These are phyloP conservation scores for Apolygus lucorum DNA, from an alignment of 1,140 invertebrate genomes.

Conservation along the genomic window DNA sequence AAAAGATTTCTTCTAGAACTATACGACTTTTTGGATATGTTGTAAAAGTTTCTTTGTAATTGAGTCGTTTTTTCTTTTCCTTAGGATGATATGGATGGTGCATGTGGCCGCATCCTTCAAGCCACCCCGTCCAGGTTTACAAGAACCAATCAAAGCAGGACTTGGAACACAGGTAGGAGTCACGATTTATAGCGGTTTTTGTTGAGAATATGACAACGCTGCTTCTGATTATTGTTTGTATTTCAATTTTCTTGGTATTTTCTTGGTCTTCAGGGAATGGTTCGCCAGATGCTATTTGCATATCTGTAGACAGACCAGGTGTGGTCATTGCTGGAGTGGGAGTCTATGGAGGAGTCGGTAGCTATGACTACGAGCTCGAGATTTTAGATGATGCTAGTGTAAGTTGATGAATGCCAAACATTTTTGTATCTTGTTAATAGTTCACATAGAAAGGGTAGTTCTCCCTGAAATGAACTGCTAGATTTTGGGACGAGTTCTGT, in stretches of 20 bases:
- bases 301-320: constrained; percentile 82
- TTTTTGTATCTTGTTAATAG: background rate
- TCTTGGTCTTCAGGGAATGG: constrained; percentile 79
- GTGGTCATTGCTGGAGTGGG: constrained; percentile 80
- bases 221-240: background rate
- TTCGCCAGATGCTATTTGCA: constrained; percentile 92
- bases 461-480: background rate
- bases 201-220: background rate
- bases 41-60: no score
- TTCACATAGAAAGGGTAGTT: background rate
- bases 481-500: no score
- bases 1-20: no score
- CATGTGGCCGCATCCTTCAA: constrained; percentile 60
- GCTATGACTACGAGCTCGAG: constrained; percentile 86
- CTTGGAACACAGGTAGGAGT: constrained; percentile 79
- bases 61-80: constrained; percentile 26
- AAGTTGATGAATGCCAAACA: no score
- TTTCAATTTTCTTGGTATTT: no score
- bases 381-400: constrained; percentile 70
- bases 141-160: constrained; percentile 73
- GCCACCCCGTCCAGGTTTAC: constrained; percentile 84
- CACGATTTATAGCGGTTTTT: background rate
- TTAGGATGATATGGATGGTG: constrained; percentile 53
- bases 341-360: constrained; percentile 79
- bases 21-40: no score